phyloP scores from a whole-genome alignment of 2,888 invertebrate genomes.

The Pammene aurita region DNA sequence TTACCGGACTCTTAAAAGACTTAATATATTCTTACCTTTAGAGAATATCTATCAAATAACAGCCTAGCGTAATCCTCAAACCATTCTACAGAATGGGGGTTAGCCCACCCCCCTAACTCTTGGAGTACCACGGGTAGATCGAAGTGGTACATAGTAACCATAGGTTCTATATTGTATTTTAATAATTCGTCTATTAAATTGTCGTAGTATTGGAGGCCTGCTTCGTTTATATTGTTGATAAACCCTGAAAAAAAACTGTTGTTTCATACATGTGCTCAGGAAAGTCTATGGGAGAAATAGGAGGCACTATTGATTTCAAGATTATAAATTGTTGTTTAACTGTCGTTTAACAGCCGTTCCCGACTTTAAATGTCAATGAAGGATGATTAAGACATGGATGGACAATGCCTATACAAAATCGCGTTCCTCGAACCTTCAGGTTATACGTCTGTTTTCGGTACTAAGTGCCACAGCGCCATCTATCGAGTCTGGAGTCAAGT shows the following conservation, averaged over 20 bases:
- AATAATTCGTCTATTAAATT: constrained; percentile 78
- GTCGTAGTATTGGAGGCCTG: constrained; percentile 80
- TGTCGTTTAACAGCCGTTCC: too few species aligned
- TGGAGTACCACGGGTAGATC: constrained; percentile 67
- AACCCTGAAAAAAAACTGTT: constrained; percentile 55
- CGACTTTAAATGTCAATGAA: too few species aligned
- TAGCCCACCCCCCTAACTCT: constrained; percentile 69
- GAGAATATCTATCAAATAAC: constrained; percentile 71
- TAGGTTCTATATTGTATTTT: constrained; percentile 64
- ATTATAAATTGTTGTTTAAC: too few species aligned
- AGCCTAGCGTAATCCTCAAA: constrained; percentile 77
- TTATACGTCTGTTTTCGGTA: too few species aligned
- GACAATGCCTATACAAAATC: too few species aligned
- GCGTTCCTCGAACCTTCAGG: too few species aligned
- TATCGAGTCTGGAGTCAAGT: too few species aligned
- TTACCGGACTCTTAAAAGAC: too few species aligned
- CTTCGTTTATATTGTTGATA: constrained; percentile 64
- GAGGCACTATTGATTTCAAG: too few species aligned
- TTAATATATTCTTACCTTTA: constrained; percentile 52
- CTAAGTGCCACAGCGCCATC: too few species aligned
- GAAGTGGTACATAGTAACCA: constrained; percentile 67
- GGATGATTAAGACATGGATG: too few species aligned
- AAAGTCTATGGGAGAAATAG: too few species aligned
- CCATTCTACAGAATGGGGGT: constrained; percentile 62
- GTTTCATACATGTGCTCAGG: neutral